phyloP scores from a whole-genome alignment of 2,888 invertebrate genomes.

The Eupsilia transversa region DNA sequence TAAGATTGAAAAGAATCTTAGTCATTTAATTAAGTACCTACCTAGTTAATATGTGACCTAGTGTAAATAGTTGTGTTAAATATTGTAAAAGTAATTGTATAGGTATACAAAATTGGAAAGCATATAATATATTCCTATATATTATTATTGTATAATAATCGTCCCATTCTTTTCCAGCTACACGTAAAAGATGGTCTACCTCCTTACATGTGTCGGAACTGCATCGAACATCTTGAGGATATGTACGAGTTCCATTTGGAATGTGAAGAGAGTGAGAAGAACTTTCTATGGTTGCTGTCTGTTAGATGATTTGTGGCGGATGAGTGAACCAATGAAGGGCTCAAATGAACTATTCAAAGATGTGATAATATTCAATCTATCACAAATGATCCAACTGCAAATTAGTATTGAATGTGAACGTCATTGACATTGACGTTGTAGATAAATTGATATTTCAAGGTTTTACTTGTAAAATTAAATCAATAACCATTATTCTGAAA shows the following conservation, averaged over 20 bases:
- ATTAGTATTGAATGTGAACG: not conserved
- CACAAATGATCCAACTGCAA: not conserved
- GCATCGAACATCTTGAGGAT: slow-evolving; percentile 41
- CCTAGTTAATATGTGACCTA: too few species aligned
- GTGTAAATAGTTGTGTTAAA: too few species aligned
- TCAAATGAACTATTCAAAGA: not conserved
- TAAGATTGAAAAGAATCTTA: too few species aligned
- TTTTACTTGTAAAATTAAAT: slow-evolving; percentile 1
- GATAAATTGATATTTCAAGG: not conserved
- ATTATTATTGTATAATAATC: not conserved
- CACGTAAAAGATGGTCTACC: slow-evolving; percentile 45
- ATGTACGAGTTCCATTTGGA: slow-evolving; percentile 52
- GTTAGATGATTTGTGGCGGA: slow-evolving; percentile 32
- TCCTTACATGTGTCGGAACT: slow-evolving; percentile 43
- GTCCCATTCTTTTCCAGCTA: slow-evolving; percentile 20
- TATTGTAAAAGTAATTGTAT: too few species aligned
- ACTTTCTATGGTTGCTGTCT: slow-evolving; percentile 35
- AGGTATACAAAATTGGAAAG: too few species aligned
- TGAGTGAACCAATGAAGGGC: not conserved
- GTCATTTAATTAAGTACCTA: too few species aligned
- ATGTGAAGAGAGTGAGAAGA: slow-evolving; percentile 66
- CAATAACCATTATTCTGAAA: not conserved
- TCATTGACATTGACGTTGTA: not conserved
- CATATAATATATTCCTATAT: too few species aligned
- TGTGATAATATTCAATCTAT: not conserved